Evolutionary conservation across 2,797 vertebrate species (phyloP).

Genomic region (Hydrolagus colliei): DNA sequence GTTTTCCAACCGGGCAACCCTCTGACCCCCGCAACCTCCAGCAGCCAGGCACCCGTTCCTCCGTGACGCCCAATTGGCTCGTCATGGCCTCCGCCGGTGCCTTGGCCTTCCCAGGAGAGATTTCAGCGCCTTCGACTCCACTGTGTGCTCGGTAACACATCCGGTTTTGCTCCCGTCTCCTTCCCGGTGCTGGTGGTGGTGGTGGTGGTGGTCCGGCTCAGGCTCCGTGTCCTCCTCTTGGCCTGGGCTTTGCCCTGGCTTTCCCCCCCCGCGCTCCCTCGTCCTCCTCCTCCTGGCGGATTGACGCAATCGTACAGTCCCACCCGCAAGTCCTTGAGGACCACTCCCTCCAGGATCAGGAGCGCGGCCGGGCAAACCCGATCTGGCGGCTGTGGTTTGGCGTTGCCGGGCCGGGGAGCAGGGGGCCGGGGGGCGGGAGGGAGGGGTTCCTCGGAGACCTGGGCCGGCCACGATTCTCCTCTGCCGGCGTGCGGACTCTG

Average conservation of each 20-base stretch:
- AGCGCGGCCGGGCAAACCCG: neutral
- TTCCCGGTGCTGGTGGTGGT: neutral
- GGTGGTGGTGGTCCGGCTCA: accelerated
- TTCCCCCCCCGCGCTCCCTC: too few relatives aligned
- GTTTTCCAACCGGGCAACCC: neutral
- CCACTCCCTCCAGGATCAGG: conserved; percentile 20
- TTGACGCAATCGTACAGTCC: conserved; percentile 34
- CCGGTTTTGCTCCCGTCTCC: neutral
- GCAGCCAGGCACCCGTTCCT: neutral
- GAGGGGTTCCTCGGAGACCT: conserved; percentile 25
- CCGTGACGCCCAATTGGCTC: neutral
- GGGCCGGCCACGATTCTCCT: neutral
- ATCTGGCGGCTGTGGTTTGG: accelerated
- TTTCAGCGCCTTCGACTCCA: neutral
- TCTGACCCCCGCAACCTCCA: too few relatives aligned
- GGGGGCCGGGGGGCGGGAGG: neutral
- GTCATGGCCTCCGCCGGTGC: neutral
- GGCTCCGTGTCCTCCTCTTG: conserved; percentile 26
- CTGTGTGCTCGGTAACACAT: neutral
- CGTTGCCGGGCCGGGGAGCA: neutral
- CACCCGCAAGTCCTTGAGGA: conserved; percentile 33
- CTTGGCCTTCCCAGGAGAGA: neutral
- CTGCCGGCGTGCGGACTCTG: neutral
- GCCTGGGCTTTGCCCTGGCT: neutral
- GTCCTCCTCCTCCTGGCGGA: neutral